phyloP scores from a whole-genome alignment of 2,113 vertebrate genomes.

The Erpornis zantholeuca region DNA sequence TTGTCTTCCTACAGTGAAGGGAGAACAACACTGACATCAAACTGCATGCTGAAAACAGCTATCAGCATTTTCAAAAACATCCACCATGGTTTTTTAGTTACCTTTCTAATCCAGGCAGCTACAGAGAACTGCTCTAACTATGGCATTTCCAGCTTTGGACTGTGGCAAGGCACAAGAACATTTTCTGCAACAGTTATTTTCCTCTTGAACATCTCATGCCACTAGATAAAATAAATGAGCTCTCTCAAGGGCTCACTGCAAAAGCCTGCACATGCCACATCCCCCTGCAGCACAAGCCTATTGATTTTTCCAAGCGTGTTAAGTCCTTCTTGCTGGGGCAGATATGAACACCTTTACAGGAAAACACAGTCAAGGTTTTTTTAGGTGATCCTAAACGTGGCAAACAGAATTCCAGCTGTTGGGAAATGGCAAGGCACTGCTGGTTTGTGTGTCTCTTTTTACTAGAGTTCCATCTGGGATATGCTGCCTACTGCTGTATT shows the following conservation, averaged over 20 bases:
- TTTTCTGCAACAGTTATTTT: background rate
- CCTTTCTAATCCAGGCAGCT: background rate
- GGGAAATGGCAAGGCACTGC: background rate
- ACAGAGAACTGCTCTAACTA: background rate
- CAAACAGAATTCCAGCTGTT: background rate
- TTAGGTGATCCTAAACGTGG: background rate
- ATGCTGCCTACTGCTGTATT: accelerated
- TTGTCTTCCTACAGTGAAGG: background rate
- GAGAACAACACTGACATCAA: background rate
- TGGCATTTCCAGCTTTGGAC: background rate
- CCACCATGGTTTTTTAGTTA: background rate
- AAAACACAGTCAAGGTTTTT: background rate
- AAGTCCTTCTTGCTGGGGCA: background rate
- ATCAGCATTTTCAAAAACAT: background rate
- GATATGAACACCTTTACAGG: background rate
- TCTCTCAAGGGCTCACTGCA: background rate
- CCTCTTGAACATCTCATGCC: background rate
- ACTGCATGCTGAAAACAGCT: background rate
- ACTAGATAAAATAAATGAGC: background rate
- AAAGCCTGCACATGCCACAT: background rate
- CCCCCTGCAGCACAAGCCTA: background rate
- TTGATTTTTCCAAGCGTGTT: background rate
- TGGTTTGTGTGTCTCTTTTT: background rate
- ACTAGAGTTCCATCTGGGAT: background rate
- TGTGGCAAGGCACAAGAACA: background rate